Percentiles rank a stretch among this genome's conserved stretches.
Conservation (phyloP, 2,797 vertebrate species). For the Onychomys torridus region DNA sequence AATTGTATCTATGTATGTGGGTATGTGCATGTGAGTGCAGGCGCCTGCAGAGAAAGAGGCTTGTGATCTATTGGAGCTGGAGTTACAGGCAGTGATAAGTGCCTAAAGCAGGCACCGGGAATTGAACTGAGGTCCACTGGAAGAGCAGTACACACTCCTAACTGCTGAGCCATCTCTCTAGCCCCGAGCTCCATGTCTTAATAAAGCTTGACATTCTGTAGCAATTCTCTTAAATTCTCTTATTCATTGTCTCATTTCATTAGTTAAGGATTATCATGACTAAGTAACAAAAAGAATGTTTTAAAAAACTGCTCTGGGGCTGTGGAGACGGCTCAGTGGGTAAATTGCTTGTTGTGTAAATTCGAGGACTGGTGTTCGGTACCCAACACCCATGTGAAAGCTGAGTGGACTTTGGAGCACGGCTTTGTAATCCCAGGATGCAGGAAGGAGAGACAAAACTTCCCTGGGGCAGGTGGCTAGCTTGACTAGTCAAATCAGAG, state of each 20-base stretch:
- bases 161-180: neutral
- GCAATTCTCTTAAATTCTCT: constrained; percentile 59
- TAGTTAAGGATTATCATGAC: constrained; percentile 29
- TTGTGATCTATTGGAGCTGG: neutral
- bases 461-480: neutral
- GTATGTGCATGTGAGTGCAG: too few relatives aligned
- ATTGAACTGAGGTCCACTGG: neutral
- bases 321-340: neutral
- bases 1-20: neutral
- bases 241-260: constrained; percentile 61
- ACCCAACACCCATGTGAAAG: neutral
- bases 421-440: neutral
- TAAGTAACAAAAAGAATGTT: constrained; percentile 56
- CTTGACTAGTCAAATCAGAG: too few relatives aligned
- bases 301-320: neutral
- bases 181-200: constrained; percentile 49
- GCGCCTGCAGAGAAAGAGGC: neutral
- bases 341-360: neutral
- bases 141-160: neutral
- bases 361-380: neutral
- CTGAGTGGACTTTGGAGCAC: neutral
- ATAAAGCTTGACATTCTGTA: constrained; percentile 46
- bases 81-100: neutral
- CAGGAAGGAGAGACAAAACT: neutral
- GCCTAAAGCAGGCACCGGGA: neutral